Evolutionary conservation across 2,797 vertebrate species (phyloP).

Genomic region (Diceros bicornis): DNA sequence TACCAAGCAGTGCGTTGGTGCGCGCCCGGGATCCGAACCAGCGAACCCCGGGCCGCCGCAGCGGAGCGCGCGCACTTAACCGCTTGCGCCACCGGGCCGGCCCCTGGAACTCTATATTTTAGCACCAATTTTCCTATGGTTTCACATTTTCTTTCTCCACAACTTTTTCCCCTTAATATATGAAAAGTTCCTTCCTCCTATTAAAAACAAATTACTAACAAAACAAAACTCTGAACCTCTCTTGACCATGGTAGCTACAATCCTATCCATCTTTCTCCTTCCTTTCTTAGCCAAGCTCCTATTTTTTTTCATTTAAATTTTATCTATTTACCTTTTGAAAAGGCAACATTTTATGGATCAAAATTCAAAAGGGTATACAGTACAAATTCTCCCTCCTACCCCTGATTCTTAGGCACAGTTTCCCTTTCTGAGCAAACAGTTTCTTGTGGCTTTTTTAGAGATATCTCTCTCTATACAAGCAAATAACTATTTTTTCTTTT

Average conservation of each 20-base stretch:
- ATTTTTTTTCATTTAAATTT: not conserved
- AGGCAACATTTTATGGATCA: not conserved
- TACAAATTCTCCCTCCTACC: not conserved
- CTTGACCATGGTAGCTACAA: not conserved
- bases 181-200: not conserved
- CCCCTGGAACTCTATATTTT: not conserved
- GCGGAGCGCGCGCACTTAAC: too few species aligned
- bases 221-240: not conserved
- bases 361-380: not conserved
- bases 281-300: not conserved
- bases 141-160: not conserved
- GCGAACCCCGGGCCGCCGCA: too few species aligned
- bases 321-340: slow-evolving; percentile 41
- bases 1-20: too few species aligned
- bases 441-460: not conserved
- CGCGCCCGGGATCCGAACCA: too few species aligned
- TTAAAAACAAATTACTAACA: not conserved
- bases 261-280: not conserved
- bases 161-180: not conserved
- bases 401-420: not conserved
- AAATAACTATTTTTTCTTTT: not conserved
- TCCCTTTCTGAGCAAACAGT: not conserved
- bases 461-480: not conserved
- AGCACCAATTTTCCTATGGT: not conserved
- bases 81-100: too few species aligned